These are phyloP conservation scores for Chaenogobius annularis DNA, from an alignment of 2,113 vertebrate genomes.

Conservation along the genomic window DNA sequence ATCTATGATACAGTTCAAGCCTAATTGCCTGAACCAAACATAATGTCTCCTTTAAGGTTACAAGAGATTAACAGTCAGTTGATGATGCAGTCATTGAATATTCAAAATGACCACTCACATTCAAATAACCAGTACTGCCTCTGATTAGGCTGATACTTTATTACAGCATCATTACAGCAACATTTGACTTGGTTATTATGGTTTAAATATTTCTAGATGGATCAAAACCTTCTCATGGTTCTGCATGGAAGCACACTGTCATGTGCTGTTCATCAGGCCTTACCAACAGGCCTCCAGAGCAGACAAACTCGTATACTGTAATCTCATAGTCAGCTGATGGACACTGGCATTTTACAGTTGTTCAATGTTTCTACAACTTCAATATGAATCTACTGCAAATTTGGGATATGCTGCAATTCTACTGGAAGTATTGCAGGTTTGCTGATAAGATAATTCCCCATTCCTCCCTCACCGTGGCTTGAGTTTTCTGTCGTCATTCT, in stretches of 20 bases:
- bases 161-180: too few species aligned
- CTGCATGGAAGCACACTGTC: not conserved
- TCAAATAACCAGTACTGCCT: too few species aligned
- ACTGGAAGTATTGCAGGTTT: not conserved
- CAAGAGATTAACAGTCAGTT: not conserved
- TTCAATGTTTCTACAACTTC: not conserved
- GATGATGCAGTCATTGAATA: too few species aligned
- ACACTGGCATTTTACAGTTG: not conserved
- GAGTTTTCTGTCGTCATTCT: conserved; percentile 47
- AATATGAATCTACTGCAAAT: not conserved
- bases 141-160: too few species aligned
- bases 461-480: not conserved
- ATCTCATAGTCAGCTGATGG: not conserved
- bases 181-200: too few species aligned
- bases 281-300: not conserved
- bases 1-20: too few species aligned
- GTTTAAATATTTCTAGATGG: too few species aligned
- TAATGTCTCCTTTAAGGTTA: not conserved
- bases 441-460: not conserved
- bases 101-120: too few species aligned
- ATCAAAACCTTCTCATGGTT: not conserved
- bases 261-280: not conserved
- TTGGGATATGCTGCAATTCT: too few species aligned
- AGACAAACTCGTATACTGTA: not conserved
- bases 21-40: too few species aligned